Conservation (phyloP, 1,140 invertebrate genomes). For the Tetragonula clypearis region DNA sequence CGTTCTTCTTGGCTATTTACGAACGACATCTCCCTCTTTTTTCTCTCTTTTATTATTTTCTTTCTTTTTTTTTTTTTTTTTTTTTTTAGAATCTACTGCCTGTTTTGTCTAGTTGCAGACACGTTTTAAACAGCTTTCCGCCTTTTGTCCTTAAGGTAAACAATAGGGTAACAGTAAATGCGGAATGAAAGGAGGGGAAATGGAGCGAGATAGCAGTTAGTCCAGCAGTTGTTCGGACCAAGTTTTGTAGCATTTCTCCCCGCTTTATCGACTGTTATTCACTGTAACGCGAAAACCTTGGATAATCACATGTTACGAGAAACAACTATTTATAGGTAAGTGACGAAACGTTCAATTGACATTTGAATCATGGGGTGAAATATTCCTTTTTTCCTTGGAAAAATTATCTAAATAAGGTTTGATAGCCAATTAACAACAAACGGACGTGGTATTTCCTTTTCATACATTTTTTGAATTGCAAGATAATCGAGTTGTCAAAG, state of each 20-base stretch:
- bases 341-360: not conserved
- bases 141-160: slow-evolving; percentile 9
- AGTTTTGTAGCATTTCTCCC: not conserved
- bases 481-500: no score
- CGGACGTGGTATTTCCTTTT: no score
- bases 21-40: not conserved
- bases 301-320: no score
- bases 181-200: not conserved
- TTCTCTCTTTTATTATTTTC: not conserved
- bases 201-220: slow-evolving; percentile 8
- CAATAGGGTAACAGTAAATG: slow-evolving; percentile 1
- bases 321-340: not conserved
- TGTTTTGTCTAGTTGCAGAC: not conserved
- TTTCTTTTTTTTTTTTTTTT: not conserved
- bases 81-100: not conserved
- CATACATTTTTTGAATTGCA: no score
- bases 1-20: not conserved
- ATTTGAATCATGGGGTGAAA: no score
- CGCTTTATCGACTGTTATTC: not conserved
- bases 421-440: no score
- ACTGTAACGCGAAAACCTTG: not conserved
- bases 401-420: no score
- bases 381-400: no score
- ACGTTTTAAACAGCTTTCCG: slow-evolving; percentile 4
- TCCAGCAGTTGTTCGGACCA: not conserved